Evolutionary conservation across 2,797 vertebrate species (phyloP).

Genomic region (Arctocebus calabarensis): DNA sequence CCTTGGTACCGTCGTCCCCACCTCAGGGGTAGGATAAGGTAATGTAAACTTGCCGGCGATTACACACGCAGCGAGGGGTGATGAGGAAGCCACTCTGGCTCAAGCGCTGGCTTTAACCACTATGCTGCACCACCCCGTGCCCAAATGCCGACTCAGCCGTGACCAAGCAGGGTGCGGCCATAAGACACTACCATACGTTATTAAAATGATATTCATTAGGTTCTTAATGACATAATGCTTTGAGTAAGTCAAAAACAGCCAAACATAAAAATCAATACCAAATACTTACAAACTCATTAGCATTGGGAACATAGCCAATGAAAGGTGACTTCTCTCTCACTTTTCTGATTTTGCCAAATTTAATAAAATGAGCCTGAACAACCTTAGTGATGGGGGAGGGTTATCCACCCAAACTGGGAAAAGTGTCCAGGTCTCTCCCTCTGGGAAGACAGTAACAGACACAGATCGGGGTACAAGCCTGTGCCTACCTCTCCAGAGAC

Average conservation of each 20-base stretch:
- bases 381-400: rapidly evolving
- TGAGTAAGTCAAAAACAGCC: neutral
- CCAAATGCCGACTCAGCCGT: neutral
- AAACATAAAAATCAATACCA: neutral
- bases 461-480: neutral
- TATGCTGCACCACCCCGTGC: rapidly evolving
- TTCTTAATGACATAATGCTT: neutral
- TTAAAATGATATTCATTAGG: neutral
- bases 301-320: neutral
- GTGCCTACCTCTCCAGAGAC: too few species aligned
- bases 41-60: neutral
- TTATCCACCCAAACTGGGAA: too few species aligned
- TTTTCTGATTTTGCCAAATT: neutral
- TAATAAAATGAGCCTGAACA: too few species aligned
- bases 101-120: neutral
- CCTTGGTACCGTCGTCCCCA: rapidly evolving
- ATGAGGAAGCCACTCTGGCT: rapidly evolving
- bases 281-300: too few species aligned
- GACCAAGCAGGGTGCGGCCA: neutral
- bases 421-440: neutral
- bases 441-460: rapidly evolving
- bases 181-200: too few species aligned
- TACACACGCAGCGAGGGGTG: rapidly evolving
- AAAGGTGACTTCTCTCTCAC: neutral
- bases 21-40: neutral